Base-by-base conservation (phyloP, 1,140 invertebrate species). In the Berghia stephanieae region DNA sequence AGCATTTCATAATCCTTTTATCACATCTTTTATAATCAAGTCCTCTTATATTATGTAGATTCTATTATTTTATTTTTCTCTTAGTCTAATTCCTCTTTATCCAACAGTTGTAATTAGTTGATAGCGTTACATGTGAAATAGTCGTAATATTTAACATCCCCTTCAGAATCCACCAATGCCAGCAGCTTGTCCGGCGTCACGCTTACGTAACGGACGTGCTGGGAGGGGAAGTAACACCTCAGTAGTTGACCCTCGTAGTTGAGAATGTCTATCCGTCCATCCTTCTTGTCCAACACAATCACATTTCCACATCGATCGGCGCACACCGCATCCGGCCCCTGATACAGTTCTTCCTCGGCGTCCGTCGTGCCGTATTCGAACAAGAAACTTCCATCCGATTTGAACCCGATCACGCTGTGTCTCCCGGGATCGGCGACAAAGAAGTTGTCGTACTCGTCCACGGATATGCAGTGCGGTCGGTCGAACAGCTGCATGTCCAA, bases 301-400 rank as follows among this genome's bases (percentile, higher is more conserved):
- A 87, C 68, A 42, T 87, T 82, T 3, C 83, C 81, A 24, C 79
- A 57, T n/a, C 73, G 78, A 70, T 87, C 86, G 3, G 80, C 78
- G 43, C 82, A 81, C 0, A 87, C 79, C 18, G 80, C 74, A 73
- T 87, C 85, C 0, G 86, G 86, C 0, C 86, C 85, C 66, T 85
- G 81, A 42, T 84, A 86, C 3, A 87, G 80, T 40, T 86, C 85
- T 16, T 77, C 82, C 34, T 87, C 81, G 21, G 79, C 77, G 68
- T 87, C 86, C 34, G 60, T 82, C 66, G 86, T 87, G 18, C 86
- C 86, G 67, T 84, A 85, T 71, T 84, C 81, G 74, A 87, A 86
- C 24, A 86, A 52, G 2, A 87, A 77, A 34, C 83, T 79, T 13
- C 84, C 84, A 1, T 79, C 63, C 13, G 63, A 31, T 63, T 80